Conservation (phyloP, 2,113 vertebrate genomes). For the Lepus americanus region DNA sequence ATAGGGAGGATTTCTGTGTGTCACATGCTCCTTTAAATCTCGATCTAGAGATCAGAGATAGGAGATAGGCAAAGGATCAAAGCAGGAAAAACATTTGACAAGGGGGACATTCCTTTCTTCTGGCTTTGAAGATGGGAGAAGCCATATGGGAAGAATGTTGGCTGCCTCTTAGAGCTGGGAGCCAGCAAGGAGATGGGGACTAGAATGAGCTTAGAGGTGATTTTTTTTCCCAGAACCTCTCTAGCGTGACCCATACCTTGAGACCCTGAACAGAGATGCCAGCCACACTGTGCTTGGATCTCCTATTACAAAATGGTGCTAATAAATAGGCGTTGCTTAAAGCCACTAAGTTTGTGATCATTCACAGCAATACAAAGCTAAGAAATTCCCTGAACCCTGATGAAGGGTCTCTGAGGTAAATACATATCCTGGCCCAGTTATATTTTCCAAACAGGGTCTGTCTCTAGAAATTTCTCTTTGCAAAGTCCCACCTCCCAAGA, state of each 20-base stretch:
- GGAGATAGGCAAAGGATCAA: not conserved
- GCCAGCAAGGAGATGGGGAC: not conserved
- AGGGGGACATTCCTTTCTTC: not conserved
- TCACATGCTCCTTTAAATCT: not conserved
- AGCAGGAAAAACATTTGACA: not conserved
- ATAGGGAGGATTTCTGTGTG: slow-evolving; percentile 38
- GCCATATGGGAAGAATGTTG: not conserved
- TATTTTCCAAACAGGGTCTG: not conserved
- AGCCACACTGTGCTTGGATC: not conserved
- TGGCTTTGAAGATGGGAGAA: not conserved
- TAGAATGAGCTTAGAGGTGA: not conserved
- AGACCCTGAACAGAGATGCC: not conserved
- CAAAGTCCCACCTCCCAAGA: not conserved
- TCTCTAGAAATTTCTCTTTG: slow-evolving; percentile 16
- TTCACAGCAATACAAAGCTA: not conserved
- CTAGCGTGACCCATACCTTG: not conserved
- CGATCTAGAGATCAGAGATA: not conserved
- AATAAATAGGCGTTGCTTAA: not conserved
- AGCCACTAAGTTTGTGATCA: slow-evolving; percentile 2
- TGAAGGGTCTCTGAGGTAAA: not conserved
- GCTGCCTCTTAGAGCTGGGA: not conserved
- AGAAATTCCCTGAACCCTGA: not conserved
- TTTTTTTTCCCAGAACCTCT: not conserved
- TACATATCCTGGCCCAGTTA: not conserved
- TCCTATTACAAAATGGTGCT: not conserved